Percentiles rank a stretch among this genome's conserved stretches.
These are phyloP conservation scores for Mythimna ferrago DNA, from an alignment of 2,888 invertebrate genomes.

Conservation along the genomic window DNA sequence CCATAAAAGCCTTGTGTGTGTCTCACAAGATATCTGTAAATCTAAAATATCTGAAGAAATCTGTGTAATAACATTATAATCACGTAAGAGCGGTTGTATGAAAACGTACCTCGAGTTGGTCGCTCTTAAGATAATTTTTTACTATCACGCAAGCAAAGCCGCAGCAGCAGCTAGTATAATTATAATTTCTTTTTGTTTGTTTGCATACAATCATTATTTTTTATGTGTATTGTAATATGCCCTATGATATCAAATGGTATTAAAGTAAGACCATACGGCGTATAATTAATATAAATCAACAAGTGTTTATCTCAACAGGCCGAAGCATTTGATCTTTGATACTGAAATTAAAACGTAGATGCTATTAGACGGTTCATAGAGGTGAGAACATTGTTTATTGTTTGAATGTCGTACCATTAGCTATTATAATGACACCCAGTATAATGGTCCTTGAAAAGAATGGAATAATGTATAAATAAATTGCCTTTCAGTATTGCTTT, in stretches of 20 bases:
- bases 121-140: too few relatives aligned
- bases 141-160: too few relatives aligned
- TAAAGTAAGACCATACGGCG: too few relatives aligned
- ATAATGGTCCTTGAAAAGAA: conserved; percentile 19
- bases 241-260: neutral
- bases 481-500: neutral
- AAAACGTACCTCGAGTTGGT: too few relatives aligned
- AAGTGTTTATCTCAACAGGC: conserved; percentile 2
- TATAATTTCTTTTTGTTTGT: neutral
- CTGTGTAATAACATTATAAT: too few relatives aligned
- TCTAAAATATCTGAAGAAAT: too few relatives aligned
- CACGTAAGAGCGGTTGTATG: too few relatives aligned
- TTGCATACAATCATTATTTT: neutral
- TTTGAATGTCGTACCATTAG: conserved; percentile 1
- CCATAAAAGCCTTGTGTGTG: too few relatives aligned
- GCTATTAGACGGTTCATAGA: conserved; percentile 27
- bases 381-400: conserved; percentile 34
- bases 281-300: neutral
- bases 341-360: conserved; percentile 11
- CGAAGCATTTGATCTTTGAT: conserved; percentile 34
- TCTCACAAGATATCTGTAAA: too few relatives aligned
- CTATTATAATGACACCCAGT: conserved; percentile 12
- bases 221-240: neutral
- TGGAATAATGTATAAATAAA: neutral
- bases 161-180: too few relatives aligned